Evolutionary conservation across 1,140 invertebrate genomes (phyloP), one percentile per base, ranked within the genome.

Genomic region (Thaumetopoea pityocampa): DNA sequence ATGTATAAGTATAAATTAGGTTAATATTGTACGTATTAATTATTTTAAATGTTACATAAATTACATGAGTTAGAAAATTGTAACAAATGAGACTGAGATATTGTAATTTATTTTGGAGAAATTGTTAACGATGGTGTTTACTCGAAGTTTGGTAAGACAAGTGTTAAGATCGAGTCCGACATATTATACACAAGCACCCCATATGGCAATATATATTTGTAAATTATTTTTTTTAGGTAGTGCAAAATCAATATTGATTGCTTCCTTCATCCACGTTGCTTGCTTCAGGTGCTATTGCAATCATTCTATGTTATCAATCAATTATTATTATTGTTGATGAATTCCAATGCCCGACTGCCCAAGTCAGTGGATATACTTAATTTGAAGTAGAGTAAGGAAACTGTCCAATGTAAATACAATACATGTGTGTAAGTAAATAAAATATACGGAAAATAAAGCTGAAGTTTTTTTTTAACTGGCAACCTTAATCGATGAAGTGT

Each of bases 361-460:
- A 41, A 26, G 37, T 36, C 37, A 42, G 37, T 49, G 45, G 35
- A 47, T 51, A 24, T 27, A 38, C 47, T 38, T 42, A 45, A 38
- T 36, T 41, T 18, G 19, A 36, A 46, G 46, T 50, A 27, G 42
- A 55, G n/a, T 51, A 27, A 54, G 62, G 47, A 69, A 68, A 67
- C 73, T 62, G 58, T 60, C 61, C 67, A 67, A 71, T 78, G 74
- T 78, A 72, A 56, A 78, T 73, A 76, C 29, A 38, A 28, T 27
- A 27, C n/a, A 8, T 8, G 10, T 32, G 24, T 20, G 46, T 54
- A 53, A 76, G 67, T 76, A 79, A 71, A 79, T 73, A 74, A 57
- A 68, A 57, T 29, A 57, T 51, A 32, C 28, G 23, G 37, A 40
- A 11, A 18, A 19, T 23, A 19, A 22, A 8, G 7, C 6, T 23